Evolutionary conservation across 2,113 vertebrate genomes (phyloP), one percentile per base, ranked within the genome.

Genomic region (Perognathus longimembris): DNA sequence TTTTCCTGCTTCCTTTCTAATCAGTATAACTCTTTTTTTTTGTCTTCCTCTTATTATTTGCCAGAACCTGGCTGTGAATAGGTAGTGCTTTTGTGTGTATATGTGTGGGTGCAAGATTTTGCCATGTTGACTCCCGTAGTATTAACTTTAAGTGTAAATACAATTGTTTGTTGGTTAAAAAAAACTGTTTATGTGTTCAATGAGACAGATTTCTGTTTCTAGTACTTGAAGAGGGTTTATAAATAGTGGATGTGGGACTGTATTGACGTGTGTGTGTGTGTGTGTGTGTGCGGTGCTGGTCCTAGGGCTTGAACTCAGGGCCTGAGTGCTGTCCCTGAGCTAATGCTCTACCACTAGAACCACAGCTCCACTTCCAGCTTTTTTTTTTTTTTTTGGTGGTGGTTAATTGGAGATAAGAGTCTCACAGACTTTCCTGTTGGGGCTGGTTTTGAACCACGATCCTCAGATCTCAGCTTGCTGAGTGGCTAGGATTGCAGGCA

Each of bases 1-100:
- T 80, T 73, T 85, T 85, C 22, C 40, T 77, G 26, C 59, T 89
- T 95, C 40, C n/a, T 74, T 94, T 82, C 21, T 59, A 83, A 76
- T 69, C 61, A 26, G 7, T 79, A 0, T 75, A 57, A 57, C 12
- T 70, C 40, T 78, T 80, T 85, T 80, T 85, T 85, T 63, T 63
- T 89, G 7, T 73, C 80, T 85, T 24, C 11, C 3, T 54, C 32
- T 69, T 89, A 59, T 89, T 91, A 75, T 10, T 81, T 34, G 10
- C 64, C 54, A 93, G 34, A 90, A 88, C n/a, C 11, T 61, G 30
- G 57, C n/a, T 84, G 70, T 77, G 63, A 75, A 24, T 50, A 54
- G 50, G 4, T 57, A 50, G 69, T 79, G 85, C 40, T 84, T 91
- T 74, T 86, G 17, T 54, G 15, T 54, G 50, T 54, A 18, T 54